Base-by-base conservation (phyloP, 2,113 vertebrate species). In the Thomomys bottae region DNA sequence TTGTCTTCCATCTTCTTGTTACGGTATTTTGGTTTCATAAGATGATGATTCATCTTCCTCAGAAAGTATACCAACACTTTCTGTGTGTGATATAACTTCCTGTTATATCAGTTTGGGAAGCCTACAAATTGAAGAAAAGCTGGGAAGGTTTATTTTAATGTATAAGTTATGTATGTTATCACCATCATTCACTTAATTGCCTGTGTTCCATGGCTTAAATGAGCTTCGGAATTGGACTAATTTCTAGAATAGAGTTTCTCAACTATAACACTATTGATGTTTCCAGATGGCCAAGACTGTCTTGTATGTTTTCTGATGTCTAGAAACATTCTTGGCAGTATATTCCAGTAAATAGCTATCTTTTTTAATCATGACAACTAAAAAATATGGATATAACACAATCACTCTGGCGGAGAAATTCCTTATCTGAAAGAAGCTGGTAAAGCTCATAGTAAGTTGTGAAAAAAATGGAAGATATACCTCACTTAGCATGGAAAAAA, bases 401-500 rank as follows among this genome's bases (percentile, higher is more conserved):
- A 77, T 67, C 18, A 45, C 45, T 72, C 11, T 40, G 54, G 14
- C 36, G 90, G 15, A 81, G 10, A 89, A 87, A 54, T 17, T 54
- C 49, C n/a, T 34, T 0, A 66, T 87, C 3, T 73, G 63, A 38
- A 72, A 84, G 67, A 88, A 88, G 54, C 1, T 85, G 32, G 26
- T 80, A 14, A 34, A 75, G 42, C 1, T 80, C 14, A 72, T 28
- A 86, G 76, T 59, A 73, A 81, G 59, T 26, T 54, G 59, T 61
- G 59, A 83, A 87, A 32, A 63, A 21, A 30, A 59, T n/a, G n/a
- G n/a, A 57, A 28, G 49, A 24, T 70, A n/a, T 59, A 17, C 20
- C 23, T 85, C 49, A 94, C 84, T 93, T 75, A 84, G 40, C 38
- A 67, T 21, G 70, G 26, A 17, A 61, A 82, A 82, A 91, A 89